Conservation (phyloP, 2,888 invertebrate genomes). For the Drosophila yooni region DNA sequence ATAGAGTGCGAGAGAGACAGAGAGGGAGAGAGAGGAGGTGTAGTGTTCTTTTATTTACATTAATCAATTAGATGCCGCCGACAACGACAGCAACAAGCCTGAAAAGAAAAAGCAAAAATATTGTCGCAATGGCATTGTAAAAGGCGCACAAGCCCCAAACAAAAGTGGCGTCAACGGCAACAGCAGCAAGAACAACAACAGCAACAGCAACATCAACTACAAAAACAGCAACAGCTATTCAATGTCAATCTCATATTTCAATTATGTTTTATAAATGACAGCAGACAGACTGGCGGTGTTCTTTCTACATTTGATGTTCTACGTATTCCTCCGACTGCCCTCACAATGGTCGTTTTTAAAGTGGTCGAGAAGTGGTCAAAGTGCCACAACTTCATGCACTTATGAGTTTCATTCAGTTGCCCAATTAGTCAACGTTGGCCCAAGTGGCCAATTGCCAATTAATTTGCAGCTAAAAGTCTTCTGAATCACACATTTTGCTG, state of each 20-base stretch:
- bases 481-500: constrained; percentile 14
- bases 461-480: constrained; percentile 23
- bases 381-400: constrained; percentile 4
- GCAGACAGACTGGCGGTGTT: constrained; percentile 60
- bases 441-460: constrained; percentile 4
- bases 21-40: neutral
- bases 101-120: constrained; percentile 35
- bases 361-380: neutral
- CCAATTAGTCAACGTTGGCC: neutral
- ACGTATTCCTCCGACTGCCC: neutral
- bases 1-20: neutral
- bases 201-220: constrained; percentile 12
- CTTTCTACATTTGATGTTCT: constrained; percentile 18
- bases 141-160: constrained; percentile 38
- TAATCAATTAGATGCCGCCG: constrained; percentile 70
- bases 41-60: constrained; percentile 61
- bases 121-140: constrained; percentile 41
- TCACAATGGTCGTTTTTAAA: neutral
- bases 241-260: constrained; percentile 80
- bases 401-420: constrained; percentile 1
- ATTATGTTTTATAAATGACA: constrained; percentile 77
- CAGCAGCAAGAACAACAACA: constrained; percentile 27
- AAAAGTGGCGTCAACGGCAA: constrained; percentile 45
- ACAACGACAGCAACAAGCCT: constrained; percentile 25
- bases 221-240: constrained; percentile 59